Evolutionary conservation across 2,888 invertebrate genomes (phyloP).

Genomic region (Siphlonurus alternatus): DNA sequence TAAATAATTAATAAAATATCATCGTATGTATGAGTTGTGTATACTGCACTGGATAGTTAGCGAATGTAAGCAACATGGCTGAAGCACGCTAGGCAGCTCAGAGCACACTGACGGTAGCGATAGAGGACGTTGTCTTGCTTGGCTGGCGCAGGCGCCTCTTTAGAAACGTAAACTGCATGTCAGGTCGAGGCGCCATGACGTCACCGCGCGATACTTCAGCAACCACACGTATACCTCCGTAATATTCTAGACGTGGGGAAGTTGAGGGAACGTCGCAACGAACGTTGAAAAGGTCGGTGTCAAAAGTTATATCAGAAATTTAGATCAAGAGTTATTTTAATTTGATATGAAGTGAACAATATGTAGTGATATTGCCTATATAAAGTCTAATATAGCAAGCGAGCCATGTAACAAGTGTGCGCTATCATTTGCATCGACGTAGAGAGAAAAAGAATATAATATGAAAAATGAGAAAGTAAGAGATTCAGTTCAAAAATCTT

Average conservation of each 20-base stretch:
- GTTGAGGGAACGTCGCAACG: no score
- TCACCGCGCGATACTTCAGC: no score
- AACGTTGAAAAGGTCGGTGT: no score
- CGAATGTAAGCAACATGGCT: not conserved
- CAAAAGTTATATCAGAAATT: no score
- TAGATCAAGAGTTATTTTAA: no score
- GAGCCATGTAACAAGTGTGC: slow-evolving; percentile 1
- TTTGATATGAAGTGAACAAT: no score
- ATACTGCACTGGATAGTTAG: not conserved
- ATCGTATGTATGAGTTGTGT: not conserved
- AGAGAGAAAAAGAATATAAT: not conserved
- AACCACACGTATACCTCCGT: no score
- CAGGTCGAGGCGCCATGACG: no score
- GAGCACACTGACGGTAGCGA: not conserved
- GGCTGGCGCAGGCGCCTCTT: not conserved
- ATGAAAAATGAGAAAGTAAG: not conserved
- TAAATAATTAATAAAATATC: not conserved
- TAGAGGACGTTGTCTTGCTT: not conserved
- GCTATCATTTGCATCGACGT: slow-evolving; percentile 1
- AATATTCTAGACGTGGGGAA: no score
- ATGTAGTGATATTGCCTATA: no score
- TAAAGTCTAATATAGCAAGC: no score
- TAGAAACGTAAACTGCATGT: no score
- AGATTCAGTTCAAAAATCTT: not conserved
- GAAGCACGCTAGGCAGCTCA: not conserved